Base-by-base conservation (phyloP, 2,113 vertebrate genomes). In the Oncorhynchus kisutch region DNA sequence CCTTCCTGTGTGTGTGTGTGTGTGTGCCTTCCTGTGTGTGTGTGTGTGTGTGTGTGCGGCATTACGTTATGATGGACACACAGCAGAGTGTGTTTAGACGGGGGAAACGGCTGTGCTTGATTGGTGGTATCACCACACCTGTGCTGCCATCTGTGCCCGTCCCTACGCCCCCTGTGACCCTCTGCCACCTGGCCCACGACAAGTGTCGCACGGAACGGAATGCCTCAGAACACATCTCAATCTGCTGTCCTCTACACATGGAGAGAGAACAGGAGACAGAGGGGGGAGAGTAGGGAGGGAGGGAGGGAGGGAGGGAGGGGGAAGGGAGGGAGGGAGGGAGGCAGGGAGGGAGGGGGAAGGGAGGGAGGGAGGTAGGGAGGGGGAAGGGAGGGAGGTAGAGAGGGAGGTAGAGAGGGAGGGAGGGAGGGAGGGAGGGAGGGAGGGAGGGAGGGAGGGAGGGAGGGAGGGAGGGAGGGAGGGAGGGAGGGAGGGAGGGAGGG, bases 81-180 rank as follows among this genome's bases (percentile, higher is more conserved):
- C 77, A 79, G 65, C 75, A 75, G 74, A 81, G 88, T 74, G 86
- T 83, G 83, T 88, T 89, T 89, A 86, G 88, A 89, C 85, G 82
- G 81, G 78, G 82, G 11, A 81, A 86, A 87, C 90, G 84, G 87
- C 90, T 86, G 79, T 82, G 84, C 88, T 90, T 88, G 88, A 92
- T 92, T 88, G 85, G 84, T 90, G 91, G 90, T 87, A 86, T 86
- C 87, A 82, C 79, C 81, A 90, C 91, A 92, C 90, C 92, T 92
- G 92, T 71, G 85, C 85, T 85, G 86, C 92, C 91, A 92, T 93
- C 92, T 93, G 92, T 88, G 85, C 87, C 87, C 82, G 74, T 70
- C 80, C 84, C 51, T 54, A 18, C 51, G 16, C 85, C 87, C 81
- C 76, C 73, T 69, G 84, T 79, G 87, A 77, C 78, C 85, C 51